Conservation (phyloP, 2,797 vertebrate genomes). For the Pipistrellus pipistrellus region DNA sequence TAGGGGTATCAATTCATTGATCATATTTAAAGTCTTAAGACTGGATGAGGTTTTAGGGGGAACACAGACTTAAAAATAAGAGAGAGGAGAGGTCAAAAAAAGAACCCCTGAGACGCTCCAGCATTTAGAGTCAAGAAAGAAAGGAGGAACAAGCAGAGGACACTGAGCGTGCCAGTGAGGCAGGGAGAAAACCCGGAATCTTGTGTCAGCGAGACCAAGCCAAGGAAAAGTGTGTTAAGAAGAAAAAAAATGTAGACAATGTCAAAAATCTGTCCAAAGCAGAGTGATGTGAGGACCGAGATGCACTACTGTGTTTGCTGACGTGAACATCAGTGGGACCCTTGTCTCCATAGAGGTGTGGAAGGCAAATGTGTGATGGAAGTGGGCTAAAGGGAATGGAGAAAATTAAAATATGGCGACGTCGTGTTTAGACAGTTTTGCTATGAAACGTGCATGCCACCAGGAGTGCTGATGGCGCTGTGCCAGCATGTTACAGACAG, state of each 20-base stretch:
- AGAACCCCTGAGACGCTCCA: not conserved
- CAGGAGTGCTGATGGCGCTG: not conserved
- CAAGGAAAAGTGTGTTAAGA: not conserved
- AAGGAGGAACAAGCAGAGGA: not conserved
- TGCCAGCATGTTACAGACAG: not conserved
- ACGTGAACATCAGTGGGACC: not conserved
- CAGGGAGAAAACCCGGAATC: conserved; percentile 4
- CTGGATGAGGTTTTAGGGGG: not conserved
- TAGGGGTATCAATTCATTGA: not conserved
- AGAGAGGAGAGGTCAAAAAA: not conserved
- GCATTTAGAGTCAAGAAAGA: not conserved
- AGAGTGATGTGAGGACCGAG: not conserved
- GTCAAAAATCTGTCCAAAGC: not conserved
- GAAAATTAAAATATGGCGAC: not conserved
- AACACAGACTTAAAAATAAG: not conserved
- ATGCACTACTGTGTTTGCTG: not conserved
- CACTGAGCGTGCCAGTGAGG: not conserved
- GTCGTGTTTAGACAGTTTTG: not conserved
- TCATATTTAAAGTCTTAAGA: not conserved
- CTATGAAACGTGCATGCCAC: not conserved
- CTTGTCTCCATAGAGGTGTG: not conserved
- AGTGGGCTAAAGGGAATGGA: not conserved
- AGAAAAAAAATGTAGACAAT: not conserved
- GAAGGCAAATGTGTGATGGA: not conserved
- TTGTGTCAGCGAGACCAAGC: not conserved